phyloP scores from a whole-genome alignment of 2,797 vertebrate genomes.

The Argyrosomus regius region DNA sequence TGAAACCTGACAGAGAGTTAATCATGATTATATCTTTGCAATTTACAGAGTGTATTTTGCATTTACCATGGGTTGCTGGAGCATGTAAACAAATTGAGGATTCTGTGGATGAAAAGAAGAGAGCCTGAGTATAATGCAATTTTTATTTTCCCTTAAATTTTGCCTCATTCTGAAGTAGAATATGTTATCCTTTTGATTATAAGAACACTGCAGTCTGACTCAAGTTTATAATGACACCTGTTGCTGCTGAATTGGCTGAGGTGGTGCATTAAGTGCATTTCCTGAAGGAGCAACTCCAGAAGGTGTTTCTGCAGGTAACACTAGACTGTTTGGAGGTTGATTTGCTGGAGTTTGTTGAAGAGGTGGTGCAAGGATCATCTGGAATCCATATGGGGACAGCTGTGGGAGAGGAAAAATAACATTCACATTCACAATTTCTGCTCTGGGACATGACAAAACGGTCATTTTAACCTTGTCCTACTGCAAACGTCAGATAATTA shows the following conservation, averaged over 20 bases:
- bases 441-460: neutral
- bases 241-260: constrained; percentile 55
- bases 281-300: constrained; percentile 25
- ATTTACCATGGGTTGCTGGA: constrained; percentile 73
- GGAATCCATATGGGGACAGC: constrained; percentile 67
- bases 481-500: neutral
- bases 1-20: constrained; percentile 7
- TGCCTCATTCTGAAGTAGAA: neutral
- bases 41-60: neutral
- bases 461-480: neutral
- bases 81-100: constrained; percentile 66
- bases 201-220: neutral
- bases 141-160: neutral
- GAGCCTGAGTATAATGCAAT: neutral
- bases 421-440: constrained; percentile 15
- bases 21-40: neutral
- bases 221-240: constrained; percentile 38
- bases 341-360: constrained; percentile 52
- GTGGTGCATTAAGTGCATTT: constrained; percentile 9
- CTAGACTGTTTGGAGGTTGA: constrained; percentile 38
- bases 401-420: constrained; percentile 10
- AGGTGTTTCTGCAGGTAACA: constrained; percentile 45
- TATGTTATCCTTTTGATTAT: neutral
- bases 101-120: constrained; percentile 58
- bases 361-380: constrained; percentile 41